These are phyloP conservation scores for Erythrocebus patas DNA, from an alignment of 2,113 vertebrate species.

Conservation along the genomic window DNA sequence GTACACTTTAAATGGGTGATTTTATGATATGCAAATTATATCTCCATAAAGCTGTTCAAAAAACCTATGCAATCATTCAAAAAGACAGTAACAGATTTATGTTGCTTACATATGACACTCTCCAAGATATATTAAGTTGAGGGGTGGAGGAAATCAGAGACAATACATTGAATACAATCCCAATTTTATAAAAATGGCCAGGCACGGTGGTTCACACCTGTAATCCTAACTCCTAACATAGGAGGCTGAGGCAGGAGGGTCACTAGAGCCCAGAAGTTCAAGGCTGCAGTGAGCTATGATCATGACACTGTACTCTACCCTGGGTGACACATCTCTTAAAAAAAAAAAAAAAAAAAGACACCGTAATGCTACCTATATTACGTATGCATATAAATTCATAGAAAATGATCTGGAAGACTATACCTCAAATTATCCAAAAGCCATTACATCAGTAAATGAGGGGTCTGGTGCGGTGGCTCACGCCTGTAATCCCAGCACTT, in stretches of 20 bases:
- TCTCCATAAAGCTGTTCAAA: not conserved
- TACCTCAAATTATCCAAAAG: not conserved
- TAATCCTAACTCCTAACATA: not conserved
- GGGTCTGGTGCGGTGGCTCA: not conserved
- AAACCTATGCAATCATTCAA: not conserved
- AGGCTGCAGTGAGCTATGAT: too few relatives aligned
- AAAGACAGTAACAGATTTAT: not conserved
- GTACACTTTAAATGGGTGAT: not conserved
- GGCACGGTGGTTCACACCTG: too few relatives aligned
- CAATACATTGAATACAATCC: not conserved
- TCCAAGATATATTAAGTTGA: not conserved
- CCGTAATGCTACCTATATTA: not conserved
- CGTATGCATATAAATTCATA: not conserved
- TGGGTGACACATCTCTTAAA: too few relatives aligned
- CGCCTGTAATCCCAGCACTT: not conserved
- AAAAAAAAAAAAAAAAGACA: not conserved
- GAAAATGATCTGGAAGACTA: not conserved
- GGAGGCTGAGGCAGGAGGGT: too few relatives aligned
- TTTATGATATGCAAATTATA: not conserved
- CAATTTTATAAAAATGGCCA: not conserved
- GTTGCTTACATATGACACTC: not conserved
- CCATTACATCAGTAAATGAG: not conserved
- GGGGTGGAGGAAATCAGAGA: not conserved
- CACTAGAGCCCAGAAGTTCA: too few relatives aligned
- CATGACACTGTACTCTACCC: too few relatives aligned